phyloP scores from a whole-genome alignment of 2,797 vertebrate species.

The Odontamblyopus lacepedii region DNA sequence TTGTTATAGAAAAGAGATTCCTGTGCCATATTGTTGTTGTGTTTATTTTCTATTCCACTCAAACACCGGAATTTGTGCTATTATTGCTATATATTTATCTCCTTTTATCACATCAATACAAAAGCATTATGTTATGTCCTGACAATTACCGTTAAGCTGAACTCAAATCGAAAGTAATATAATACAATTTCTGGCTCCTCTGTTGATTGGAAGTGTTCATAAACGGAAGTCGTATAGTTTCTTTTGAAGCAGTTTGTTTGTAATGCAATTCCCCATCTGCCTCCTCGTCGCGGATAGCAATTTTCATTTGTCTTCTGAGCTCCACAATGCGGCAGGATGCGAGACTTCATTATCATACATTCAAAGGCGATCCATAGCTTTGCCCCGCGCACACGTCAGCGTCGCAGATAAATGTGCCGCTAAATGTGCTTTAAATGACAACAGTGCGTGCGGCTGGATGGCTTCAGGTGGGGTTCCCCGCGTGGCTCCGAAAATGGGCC shows the following conservation, averaged over 20 bases:
- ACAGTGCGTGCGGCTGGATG: constrained; percentile 45
- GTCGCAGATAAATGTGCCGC: constrained; percentile 35
- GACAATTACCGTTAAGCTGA: not conserved
- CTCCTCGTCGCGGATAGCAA: constrained; percentile 12
- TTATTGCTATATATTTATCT: not conserved
- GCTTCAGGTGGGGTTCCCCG: constrained; percentile 62
- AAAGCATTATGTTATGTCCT: not conserved
- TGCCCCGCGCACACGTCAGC: constrained; percentile 32
- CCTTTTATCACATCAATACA: not conserved
- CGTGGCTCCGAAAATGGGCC: constrained; percentile 66
- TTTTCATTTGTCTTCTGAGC: constrained; percentile 15
- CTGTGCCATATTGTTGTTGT: too few species aligned
- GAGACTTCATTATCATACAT: constrained; percentile 39
- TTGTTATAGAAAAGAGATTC: too few species aligned
- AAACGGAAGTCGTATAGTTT: constrained; percentile 7
- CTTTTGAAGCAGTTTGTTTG: constrained; percentile 10
- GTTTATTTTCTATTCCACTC: not conserved
- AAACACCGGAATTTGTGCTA: not conserved
- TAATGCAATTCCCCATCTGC: constrained; percentile 13
- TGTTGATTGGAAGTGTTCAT: constrained; percentile 19
- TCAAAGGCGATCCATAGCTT: constrained; percentile 50
- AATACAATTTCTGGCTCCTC: not conserved
- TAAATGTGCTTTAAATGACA: constrained; percentile 60
- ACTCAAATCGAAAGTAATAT: not conserved
- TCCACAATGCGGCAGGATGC: constrained; percentile 25